A percentile compares a stretch with the other conserved stretches of the same genome.
Conservation (phyloP, 2,797 vertebrate species). For the Loriculus beryllinus region DNA sequence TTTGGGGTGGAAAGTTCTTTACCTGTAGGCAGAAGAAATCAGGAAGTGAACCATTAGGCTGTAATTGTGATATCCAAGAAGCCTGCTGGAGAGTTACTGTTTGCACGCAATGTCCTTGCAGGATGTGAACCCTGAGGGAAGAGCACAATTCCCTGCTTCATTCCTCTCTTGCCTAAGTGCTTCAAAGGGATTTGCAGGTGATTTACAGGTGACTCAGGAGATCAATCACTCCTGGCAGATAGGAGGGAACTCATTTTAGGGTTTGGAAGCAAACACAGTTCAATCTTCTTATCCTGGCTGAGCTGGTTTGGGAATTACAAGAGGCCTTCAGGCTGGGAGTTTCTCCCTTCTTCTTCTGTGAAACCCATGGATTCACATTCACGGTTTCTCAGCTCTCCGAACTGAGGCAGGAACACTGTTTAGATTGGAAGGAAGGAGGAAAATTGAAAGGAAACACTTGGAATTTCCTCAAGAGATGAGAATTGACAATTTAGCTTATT, state of each 20-base stretch:
- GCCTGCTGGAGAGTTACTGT: neutral
- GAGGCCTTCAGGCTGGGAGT: neutral
- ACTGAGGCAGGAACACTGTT: neutral
- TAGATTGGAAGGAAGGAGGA: neutral
- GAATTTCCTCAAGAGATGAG: neutral
- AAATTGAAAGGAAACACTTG: neutral
- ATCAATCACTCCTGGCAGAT: constrained; percentile 19
- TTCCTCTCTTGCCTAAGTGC: neutral
- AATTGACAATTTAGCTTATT: neutral
- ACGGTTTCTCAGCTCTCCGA: neutral
- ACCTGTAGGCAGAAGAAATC: neutral
- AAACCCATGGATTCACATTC: neutral
- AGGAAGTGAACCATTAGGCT: neutral
- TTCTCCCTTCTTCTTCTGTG: neutral
- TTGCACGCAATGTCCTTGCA: neutral
- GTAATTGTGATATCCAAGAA: rapidly evolving
- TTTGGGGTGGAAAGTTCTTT: neutral
- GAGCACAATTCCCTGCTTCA: neutral
- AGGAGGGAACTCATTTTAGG: constrained; percentile 30
- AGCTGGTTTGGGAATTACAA: constrained; percentile 8
- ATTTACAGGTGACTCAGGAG: constrained; percentile 39
- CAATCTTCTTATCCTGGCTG: constrained; percentile 39
- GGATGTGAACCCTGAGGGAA: neutral
- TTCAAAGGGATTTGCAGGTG: neutral
- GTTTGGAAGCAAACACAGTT: constrained; percentile 49